Evolutionary conservation across 2,113 vertebrate genomes (phyloP), one percentile per base, ranked within the genome.

Genomic region (Semicossyphus pulcher): DNA sequence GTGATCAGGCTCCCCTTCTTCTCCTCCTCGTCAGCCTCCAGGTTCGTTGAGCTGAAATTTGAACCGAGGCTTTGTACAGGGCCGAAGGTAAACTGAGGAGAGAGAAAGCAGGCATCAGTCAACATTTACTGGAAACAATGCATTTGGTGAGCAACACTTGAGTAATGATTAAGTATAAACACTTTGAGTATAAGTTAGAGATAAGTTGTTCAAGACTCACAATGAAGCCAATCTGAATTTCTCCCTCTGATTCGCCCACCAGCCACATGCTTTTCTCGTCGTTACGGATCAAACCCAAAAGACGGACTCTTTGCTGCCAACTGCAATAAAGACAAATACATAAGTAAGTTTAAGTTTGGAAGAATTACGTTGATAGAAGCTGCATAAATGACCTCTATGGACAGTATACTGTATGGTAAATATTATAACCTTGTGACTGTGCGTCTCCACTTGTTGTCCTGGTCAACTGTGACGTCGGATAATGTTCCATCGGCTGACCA

Each of bases 251-350:
- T 37, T 81, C 76, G 1, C 83, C 92, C 20, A 88, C 0, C 44
- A 93, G 23, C 93, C 94, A 94, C 69, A 79, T 5, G 32, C 91
- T 93, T 42, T 85, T 91, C 2, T 67, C 41, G 16, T 91, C 92
- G 1, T 91, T 92, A 0, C 0, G 62, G 18, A 72, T 42, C 7
- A 86, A 0, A 0, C 45, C 62, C 1, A 86, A 41, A 51, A 88
- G 0, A 1, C 12, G 11, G 3, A 44, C 7, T 0, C 0, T 0
- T 0, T 1, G 0, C 0, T 0, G 0, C 85, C 85, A 92, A 0
- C 92, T 92, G 74, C 26, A 53, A 64, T 3, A 23, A 20, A 29
- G 6, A 78, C 10, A 79, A 51, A 37, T 45, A 44, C 29, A 59
- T 2, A 48, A n/a, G 5, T 3, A 32, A 53, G 11, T 12, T 2